A percentile compares a stretch with the other conserved stretches of the same genome.
Evolutionary conservation across 2,797 vertebrate genomes (phyloP).

Genomic region (Dermochelys coriacea): DNA sequence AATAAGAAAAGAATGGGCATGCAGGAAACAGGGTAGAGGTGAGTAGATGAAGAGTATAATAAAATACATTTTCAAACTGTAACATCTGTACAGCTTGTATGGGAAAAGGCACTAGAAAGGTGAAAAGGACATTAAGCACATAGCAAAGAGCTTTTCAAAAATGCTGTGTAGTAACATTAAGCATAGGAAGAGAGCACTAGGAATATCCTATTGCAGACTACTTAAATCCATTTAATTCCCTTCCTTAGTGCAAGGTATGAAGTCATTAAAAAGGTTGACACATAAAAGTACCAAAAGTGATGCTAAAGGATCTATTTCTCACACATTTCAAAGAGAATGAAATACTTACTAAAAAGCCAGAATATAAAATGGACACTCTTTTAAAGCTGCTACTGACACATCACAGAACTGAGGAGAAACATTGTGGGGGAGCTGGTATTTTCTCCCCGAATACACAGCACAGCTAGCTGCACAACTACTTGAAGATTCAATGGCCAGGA

Average conservation of each 20-base stretch:
- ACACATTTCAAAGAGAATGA: slow-evolving; percentile 61
- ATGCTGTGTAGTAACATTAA: slow-evolving; percentile 3
- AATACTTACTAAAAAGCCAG: slow-evolving; percentile 53
- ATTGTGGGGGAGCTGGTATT: not conserved
- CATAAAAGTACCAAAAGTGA: slow-evolving; percentile 47
- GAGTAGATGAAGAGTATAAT: slow-evolving; percentile 20
- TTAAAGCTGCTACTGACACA: slow-evolving; percentile 8
- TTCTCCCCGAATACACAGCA: not conserved
- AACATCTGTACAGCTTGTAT: not conserved
- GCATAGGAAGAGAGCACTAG: not conserved
- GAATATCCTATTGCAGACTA: slow-evolving; percentile 36
- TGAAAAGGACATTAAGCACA: not conserved
- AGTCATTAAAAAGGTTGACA: slow-evolving; percentile 40
- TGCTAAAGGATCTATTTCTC: slow-evolving; percentile 35
- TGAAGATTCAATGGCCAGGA: slow-evolving; percentile 42
- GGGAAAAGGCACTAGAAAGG: slow-evolving; percentile 7
- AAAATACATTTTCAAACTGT: not conserved
- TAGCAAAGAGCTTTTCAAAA: slow-evolving; percentile 25
- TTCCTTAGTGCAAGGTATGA: slow-evolving; percentile 54
- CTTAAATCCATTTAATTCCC: slow-evolving; percentile 53
- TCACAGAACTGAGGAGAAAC: not conserved
- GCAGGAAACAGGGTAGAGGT: not conserved
- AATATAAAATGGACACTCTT: slow-evolving; percentile 41
- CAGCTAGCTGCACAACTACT: not conserved
- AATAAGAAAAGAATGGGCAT: not conserved